These are phyloP conservation scores for Scolanthus callimorphus DNA, from an alignment of 92 coral and sea anemone species.

Conservation along the genomic window DNA sequence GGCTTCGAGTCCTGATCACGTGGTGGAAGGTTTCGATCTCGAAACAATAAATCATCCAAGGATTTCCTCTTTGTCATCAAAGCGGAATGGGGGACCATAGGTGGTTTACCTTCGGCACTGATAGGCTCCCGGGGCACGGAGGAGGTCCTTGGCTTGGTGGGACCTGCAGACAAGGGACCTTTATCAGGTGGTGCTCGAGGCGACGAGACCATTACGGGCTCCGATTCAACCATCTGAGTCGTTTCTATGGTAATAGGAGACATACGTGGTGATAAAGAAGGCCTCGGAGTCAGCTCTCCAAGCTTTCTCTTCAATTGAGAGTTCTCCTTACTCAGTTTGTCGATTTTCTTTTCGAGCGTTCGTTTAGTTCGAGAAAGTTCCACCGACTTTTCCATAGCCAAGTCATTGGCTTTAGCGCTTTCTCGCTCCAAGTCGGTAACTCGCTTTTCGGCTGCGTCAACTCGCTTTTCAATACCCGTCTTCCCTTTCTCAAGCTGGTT, in stretches of 20 bases:
- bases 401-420: conserved; percentile 75
- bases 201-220: not conserved
- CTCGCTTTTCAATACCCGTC: conserved; percentile 38
- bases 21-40: conserved; percentile 12
- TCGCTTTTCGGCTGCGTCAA: conserved; percentile 48
- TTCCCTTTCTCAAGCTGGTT: conserved; percentile 45
- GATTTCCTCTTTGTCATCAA: conserved; percentile 15
- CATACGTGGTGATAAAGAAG: conserved; percentile 36
- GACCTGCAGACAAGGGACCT: not conserved
- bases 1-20: conserved; percentile 4
- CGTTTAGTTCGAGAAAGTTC: conserved; percentile 86
- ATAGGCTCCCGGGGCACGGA: not conserved
- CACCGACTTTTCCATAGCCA: conserved; percentile 95
- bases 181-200: not conserved
- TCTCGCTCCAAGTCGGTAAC: conserved; percentile 53
- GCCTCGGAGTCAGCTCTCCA: conserved; percentile 29
- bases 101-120: not conserved
- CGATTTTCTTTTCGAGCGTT: conserved; percentile 80
- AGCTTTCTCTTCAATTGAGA: conserved; percentile 69
- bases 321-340: conserved; percentile 79
- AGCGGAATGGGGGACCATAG: conserved; percentile 11
- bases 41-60: conserved; percentile 8
- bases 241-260: conserved; percentile 44
- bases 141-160: not conserved
- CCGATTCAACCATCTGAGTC: conserved; percentile 28